Evolutionary conservation across 2,113 vertebrate genomes (phyloP).

Genomic region (Nestor notabilis): DNA sequence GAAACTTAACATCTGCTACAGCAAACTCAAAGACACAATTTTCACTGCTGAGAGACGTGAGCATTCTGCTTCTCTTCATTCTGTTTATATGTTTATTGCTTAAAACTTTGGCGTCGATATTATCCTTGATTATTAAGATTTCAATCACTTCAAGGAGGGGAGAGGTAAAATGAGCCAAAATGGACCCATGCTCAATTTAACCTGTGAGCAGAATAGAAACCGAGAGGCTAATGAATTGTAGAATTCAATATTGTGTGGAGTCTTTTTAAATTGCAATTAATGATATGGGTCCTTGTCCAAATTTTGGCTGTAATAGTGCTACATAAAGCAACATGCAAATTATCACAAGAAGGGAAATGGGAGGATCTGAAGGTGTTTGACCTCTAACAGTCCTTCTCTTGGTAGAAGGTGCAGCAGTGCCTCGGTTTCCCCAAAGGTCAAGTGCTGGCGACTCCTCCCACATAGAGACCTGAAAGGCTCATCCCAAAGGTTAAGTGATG

Average conservation of each 20-base stretch:
- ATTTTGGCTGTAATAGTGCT: neutral
- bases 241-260: neutral
- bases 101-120: slow-evolving; percentile 44
- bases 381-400: neutral
- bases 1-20: slow-evolving; percentile 73
- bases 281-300: neutral
- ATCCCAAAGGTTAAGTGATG: neutral
- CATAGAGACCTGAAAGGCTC: neutral
- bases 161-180: neutral
- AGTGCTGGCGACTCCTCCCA: neutral
- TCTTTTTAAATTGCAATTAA: neutral
- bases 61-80: neutral
- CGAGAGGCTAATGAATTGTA: neutral
- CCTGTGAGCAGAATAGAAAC: neutral
- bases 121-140: neutral
- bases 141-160: neutral
- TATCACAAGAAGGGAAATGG: neutral
- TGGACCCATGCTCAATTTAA: neutral
- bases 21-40: slow-evolving; percentile 33
- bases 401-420: neutral
- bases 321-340: neutral
- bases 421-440: neutral
- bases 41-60: slow-evolving; percentile 44
- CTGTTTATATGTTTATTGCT: slow-evolving; percentile 69
- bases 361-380: neutral